These are phyloP conservation scores for Actenoides lindsayi DNA, from an alignment of 2,113 vertebrate genomes.

Conservation along the genomic window DNA sequence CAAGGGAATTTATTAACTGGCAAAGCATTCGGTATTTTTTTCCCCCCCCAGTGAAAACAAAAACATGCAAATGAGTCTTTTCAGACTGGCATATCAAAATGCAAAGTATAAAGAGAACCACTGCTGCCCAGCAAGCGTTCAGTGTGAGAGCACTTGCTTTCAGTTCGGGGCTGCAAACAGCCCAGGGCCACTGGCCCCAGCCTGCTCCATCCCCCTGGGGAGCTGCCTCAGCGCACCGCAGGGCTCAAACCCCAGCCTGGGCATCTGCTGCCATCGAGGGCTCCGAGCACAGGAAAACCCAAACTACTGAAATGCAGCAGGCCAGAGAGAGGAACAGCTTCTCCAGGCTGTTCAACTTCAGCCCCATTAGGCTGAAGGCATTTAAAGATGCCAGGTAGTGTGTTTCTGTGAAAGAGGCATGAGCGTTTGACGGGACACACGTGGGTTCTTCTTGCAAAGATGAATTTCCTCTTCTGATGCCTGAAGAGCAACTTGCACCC, in stretches of 20 bases:
- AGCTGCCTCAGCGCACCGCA: not conserved
- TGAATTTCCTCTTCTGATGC: not conserved
- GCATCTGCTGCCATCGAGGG: not conserved
- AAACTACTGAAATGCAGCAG: not conserved
- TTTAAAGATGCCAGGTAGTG: not conserved
- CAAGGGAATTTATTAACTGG: not conserved
- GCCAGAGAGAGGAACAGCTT: not conserved
- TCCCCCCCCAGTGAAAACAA: not conserved
- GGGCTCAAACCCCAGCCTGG: not conserved
- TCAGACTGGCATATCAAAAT: not conserved
- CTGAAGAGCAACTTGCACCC: not conserved
- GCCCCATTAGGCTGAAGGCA: not conserved
- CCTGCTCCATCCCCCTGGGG: not conserved
- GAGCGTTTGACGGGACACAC: not conserved
- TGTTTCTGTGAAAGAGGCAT: too few relatives aligned
- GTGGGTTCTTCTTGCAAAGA: not conserved
- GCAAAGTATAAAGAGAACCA: not conserved
- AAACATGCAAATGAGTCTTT: not conserved
- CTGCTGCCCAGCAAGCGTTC: not conserved
- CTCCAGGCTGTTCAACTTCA: not conserved
- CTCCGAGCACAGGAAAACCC: not conserved
- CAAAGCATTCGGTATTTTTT: not conserved
- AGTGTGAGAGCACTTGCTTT: fast-evolving
- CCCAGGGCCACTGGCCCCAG: not conserved
- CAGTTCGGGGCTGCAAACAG: fast-evolving